These are phyloP conservation scores for Telenomus remus DNA, from an alignment of 1,140 invertebrate species.

Conservation along the genomic window DNA sequence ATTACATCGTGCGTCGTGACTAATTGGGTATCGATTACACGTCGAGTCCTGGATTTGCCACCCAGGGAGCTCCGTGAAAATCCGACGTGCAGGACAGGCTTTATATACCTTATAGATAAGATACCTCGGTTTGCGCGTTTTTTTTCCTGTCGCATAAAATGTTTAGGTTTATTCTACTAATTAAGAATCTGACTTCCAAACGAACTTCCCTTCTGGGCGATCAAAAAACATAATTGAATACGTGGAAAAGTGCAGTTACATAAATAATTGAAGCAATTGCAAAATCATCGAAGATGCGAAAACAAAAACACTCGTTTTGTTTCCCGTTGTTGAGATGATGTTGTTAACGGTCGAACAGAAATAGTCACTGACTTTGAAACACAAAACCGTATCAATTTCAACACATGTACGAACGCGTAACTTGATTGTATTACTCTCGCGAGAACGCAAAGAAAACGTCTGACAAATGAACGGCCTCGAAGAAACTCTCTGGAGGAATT, in stretches of 20 bases:
- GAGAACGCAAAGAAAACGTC: conserved; percentile 4
- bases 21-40: conserved; percentile 54
- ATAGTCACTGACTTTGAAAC: too few relatives aligned
- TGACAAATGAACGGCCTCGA: conserved; percentile 43
- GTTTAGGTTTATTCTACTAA: conserved; percentile 7
- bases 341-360: too few relatives aligned
- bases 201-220: not conserved
- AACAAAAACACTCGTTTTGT: too few relatives aligned
- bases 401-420: not conserved
- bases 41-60: conserved; percentile 23
- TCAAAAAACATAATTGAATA: too few relatives aligned
- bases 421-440: conserved; percentile 5
- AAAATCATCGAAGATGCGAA: too few relatives aligned
- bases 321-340: too few relatives aligned
- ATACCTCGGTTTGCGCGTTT: conserved; percentile 3
- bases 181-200: conserved; percentile 5
- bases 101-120: conserved; percentile 8
- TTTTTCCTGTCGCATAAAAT: conserved; percentile 8
- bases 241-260: too few relatives aligned
- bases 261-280: too few relatives aligned
- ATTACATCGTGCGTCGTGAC: conserved; percentile 38
- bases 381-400: too few relatives aligned
- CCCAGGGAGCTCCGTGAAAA: conserved; percentile 25
- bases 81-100: conserved; percentile 12
- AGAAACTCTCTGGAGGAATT: conserved; percentile 53